A percentile compares a stretch with the other conserved stretches of the same genome.
Evolutionary conservation across 2,888 invertebrate genomes (phyloP).

Genomic region (Tenodera sinensis): DNA sequence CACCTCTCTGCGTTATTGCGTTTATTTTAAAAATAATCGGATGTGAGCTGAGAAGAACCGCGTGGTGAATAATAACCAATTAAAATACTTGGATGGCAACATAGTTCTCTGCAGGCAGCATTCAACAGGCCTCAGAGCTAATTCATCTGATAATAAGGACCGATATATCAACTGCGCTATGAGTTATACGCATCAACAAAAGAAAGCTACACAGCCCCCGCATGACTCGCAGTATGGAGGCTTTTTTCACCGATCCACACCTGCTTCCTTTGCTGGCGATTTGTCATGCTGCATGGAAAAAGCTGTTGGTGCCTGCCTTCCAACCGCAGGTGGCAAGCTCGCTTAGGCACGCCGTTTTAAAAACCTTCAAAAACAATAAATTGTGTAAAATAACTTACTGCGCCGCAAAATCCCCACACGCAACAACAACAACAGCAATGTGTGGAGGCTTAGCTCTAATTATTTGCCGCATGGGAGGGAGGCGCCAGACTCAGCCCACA

Average conservation of each 20-base stretch:
- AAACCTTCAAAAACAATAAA: not conserved
- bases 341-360: not conserved
- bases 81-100: not conserved
- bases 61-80: too few relatives aligned
- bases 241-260: not conserved
- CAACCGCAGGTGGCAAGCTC: not conserved
- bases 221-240: not conserved
- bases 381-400: not conserved
- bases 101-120: not conserved
- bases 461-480: not conserved
- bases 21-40: too few relatives aligned
- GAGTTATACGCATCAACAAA: too few relatives aligned
- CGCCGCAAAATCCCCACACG: not conserved
- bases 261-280: not conserved
- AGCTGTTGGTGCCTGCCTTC: not conserved
- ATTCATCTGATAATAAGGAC: not conserved
- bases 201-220: too few relatives aligned
- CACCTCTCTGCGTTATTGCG: too few relatives aligned
- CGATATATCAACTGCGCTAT: not conserved
- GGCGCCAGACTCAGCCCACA: not conserved
- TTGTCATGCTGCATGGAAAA: not conserved
- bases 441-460: not conserved
- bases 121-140: not conserved
- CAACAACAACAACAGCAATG: not conserved
- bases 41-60: too few relatives aligned